These are phyloP conservation scores for Enteromius mattozi DNA, from an alignment of 2,797 vertebrate species.

Conservation along the genomic window DNA sequence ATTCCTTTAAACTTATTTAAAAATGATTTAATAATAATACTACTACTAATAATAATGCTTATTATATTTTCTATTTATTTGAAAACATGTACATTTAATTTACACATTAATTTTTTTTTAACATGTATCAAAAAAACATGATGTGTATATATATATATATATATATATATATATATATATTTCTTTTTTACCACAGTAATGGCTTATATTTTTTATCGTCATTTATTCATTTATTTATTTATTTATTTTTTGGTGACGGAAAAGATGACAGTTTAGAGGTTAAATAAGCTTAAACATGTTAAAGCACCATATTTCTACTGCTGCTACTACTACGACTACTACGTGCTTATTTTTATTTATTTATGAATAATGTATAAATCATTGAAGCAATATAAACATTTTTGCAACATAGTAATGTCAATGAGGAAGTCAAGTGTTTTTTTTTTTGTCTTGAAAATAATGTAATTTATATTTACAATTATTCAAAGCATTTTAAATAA, in stretches of 20 bases:
- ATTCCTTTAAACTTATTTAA: too few species aligned
- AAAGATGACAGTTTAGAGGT: too few species aligned
- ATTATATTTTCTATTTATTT: too few species aligned
- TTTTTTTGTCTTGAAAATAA: neutral
- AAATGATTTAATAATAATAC: too few species aligned
- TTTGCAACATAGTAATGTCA: neutral
- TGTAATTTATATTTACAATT: neutral
- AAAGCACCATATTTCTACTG: neutral
- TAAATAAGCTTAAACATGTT: neutral
- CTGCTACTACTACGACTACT: neutral
- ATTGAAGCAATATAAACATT: neutral
- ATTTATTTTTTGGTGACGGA: too few species aligned
- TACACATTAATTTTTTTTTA: too few species aligned
- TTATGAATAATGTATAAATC: neutral
- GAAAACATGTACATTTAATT: too few species aligned
- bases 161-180: too few species aligned
- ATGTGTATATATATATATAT: too few species aligned
- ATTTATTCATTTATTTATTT: too few species aligned
- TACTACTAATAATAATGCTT: too few species aligned
- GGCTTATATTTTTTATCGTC: neutral
- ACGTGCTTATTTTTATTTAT: neutral
- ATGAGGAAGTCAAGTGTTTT: neutral
- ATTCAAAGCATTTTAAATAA: neutral
- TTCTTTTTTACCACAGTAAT: neutral
- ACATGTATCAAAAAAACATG: too few species aligned